phyloP scores from a whole-genome alignment of 2,113 vertebrate species.

The Podarcis raffonei region DNA sequence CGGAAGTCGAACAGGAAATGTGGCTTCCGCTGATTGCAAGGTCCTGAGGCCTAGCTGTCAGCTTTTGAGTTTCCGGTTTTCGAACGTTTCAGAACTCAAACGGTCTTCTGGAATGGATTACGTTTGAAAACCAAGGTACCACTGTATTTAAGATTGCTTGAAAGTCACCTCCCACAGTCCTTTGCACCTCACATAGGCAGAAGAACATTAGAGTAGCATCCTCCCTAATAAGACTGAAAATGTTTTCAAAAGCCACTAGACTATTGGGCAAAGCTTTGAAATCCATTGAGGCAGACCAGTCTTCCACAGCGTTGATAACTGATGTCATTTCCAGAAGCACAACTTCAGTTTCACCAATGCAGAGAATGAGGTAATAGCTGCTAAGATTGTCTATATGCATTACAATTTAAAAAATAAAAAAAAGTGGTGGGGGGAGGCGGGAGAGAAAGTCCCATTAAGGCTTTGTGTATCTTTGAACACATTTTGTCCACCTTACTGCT shows the following conservation, averaged over 20 bases:
- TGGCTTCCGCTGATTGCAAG: too few relatives aligned
- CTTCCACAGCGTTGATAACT: neutral
- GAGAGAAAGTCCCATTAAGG: neutral
- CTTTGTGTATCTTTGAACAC: slow-evolving; percentile 35
- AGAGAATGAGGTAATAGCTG: slow-evolving; percentile 21
- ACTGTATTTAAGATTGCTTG: neutral
- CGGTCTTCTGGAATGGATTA: too few relatives aligned
- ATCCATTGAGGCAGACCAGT: rapidly evolving
- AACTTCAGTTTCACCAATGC: neutral
- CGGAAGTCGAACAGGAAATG: too few relatives aligned
- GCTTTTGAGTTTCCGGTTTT: too few relatives aligned
- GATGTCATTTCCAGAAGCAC: neutral
- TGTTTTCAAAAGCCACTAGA: neutral
- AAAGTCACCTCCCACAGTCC: neutral
- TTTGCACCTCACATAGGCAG: neutral
- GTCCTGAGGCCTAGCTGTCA: too few relatives aligned
- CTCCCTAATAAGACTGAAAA: neutral
- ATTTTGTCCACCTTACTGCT: neutral
- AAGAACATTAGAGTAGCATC: rapidly evolving
- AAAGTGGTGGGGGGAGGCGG: neutral
- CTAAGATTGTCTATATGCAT: slow-evolving; percentile 9
- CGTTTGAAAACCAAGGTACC: too few relatives aligned
- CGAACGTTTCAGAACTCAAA: too few relatives aligned
- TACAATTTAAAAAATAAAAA: neutral
- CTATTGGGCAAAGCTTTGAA: neutral